A percentile compares a stretch with the other conserved stretches of the same genome.
Conservation (phyloP, 2,113 vertebrate species). For the Anser cygnoides region DNA sequence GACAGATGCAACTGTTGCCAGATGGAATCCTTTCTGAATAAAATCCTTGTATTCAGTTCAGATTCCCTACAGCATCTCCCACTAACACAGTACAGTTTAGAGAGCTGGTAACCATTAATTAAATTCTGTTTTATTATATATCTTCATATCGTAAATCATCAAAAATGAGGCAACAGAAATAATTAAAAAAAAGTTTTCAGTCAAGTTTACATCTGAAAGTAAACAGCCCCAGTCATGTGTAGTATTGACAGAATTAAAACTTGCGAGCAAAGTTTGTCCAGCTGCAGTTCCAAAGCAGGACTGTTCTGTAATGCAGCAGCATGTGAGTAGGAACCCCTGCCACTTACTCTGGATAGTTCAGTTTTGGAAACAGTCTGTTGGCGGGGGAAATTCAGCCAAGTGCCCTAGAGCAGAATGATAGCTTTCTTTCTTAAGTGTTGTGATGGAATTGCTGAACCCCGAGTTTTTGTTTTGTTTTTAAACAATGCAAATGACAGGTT, state of each 20-base stretch:
- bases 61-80: background rate
- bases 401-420: background rate
- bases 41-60: background rate
- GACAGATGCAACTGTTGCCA: conserved; percentile 13
- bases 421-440: background rate
- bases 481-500: background rate
- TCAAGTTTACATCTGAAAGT: background rate
- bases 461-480: background rate
- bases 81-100: background rate
- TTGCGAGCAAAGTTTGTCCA: conserved; percentile 38
- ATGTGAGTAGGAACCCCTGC: background rate
- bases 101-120: conserved; percentile 34
- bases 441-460: background rate
- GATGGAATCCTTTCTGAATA: background rate
- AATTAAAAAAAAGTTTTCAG: background rate
- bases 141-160: background rate
- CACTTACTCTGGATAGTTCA: background rate
- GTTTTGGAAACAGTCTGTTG: background rate
- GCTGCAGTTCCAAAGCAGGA: background rate
- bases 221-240: background rate
- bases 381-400: background rate
- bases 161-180: background rate
- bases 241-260: conserved; percentile 21
- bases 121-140: background rate
- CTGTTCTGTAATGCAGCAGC: background rate